Evolutionary conservation across 2,888 invertebrate species (phyloP), one percentile per base, ranked within the genome.

Genomic region (Chrysina gloriosa): DNA sequence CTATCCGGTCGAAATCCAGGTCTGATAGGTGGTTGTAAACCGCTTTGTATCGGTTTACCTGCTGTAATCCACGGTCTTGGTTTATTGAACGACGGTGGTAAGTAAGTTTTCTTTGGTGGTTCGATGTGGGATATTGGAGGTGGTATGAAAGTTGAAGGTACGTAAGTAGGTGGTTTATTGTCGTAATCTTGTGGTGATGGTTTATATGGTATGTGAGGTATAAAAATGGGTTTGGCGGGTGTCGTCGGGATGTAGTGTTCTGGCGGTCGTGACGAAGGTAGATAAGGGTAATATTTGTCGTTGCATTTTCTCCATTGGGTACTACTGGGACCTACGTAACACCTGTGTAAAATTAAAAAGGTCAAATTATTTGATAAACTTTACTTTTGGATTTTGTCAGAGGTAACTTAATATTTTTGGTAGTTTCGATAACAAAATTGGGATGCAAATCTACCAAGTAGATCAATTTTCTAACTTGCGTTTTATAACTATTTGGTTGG

Each of bases 301-400:
- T 91, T 94, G 82, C 95, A 95, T 4, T 94, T 94, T 5, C 95
- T 86, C 95, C 95, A 95, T 80, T 95, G 94, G 67, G 93, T 92
- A 6, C 86, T 85, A 1, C 86, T 86, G 2, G 89, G 88, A 9
- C 95, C 95, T 3, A 95, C 95, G 80, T 93, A 93, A 77, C 95
- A 95, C 94, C 94, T 93, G 70, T 1, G 79, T 75, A 42, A 66
- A 66, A 19, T n/a, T n/a, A 3, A 42, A 4, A 36, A 67, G 63
- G 34, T 47, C 50, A 1, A 47, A 31, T 6, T 1, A 34, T 64
- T 21, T 3, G 23, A 16, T 21, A 19, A 14, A 1, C 5, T 6
- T 34, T 2, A 34, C 7, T 34, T 34, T n/a, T n/a, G n/a, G 34
- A 34, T n/a, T 6, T 34, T n/a, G n/a, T n/a, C n/a, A n/a, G n/a